Percentiles rank a stretch among this genome's conserved stretches.
phyloP scores from a whole-genome alignment of 2,113 vertebrate species.

The Gymnogyps californianus region DNA sequence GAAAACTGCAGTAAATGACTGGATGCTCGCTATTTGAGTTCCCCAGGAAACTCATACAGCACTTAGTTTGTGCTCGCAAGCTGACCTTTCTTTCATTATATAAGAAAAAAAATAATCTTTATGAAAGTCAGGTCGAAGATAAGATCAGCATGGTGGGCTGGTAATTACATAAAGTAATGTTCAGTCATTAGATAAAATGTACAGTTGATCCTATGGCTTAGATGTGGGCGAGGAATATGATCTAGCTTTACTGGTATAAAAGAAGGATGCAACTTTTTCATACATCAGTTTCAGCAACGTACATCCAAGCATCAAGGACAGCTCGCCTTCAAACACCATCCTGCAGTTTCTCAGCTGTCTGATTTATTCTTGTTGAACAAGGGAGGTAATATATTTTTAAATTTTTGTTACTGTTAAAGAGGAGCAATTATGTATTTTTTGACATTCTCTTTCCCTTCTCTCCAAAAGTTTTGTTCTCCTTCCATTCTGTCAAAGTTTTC shows the following conservation, averaged over 20 bases:
- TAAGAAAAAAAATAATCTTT: constrained; percentile 54
- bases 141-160: constrained; percentile 70
- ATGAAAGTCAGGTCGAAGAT: constrained; percentile 62
- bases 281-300: not conserved
- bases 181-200: constrained; percentile 63
- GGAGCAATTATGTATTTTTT: not conserved
- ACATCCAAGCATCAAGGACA: not conserved
- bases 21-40: constrained; percentile 1
- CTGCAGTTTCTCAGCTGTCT: constrained; percentile 40
- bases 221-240: constrained; percentile 41
- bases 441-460: not conserved
- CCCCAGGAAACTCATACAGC: constrained; percentile 32
- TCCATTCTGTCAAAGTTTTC: not conserved
- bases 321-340: not conserved
- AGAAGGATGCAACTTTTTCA: constrained; percentile 50
- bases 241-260: constrained; percentile 66
- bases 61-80: not conserved
- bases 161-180: constrained; percentile 73
- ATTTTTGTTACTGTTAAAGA: not conserved
- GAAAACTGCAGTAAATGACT: constrained; percentile 31
- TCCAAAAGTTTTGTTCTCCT: not conserved
- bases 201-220: constrained; percentile 76
- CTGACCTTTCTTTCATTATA: constrained; percentile 65
- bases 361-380: constrained; percentile 15
- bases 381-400: constrained; percentile 63